A percentile compares a stretch with the other conserved stretches of the same genome.
phyloP scores from a whole-genome alignment of 2,113 vertebrate genomes.

The Beaufortia kweichowensis region DNA sequence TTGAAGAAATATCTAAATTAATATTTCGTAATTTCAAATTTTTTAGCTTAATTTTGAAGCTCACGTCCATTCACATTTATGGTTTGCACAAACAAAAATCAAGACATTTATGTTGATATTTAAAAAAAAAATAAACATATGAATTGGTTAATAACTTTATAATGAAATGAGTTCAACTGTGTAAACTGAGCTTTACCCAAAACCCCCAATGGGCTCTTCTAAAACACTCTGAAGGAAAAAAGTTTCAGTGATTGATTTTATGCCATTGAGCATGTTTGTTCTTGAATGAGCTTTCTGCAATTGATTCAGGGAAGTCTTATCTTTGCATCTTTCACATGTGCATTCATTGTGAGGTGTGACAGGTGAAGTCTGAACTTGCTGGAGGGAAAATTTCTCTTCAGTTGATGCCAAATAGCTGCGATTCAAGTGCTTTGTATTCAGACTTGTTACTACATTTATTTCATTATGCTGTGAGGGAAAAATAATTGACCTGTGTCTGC shows the following conservation, averaged over 20 bases:
- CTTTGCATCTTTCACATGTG: not conserved
- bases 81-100: not conserved
- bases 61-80: too few relatives aligned
- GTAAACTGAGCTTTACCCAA: not conserved
- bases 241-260: not conserved
- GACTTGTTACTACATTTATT: constrained; percentile 22
- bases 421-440: not conserved
- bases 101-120: not conserved
- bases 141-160: not conserved
- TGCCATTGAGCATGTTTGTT: not conserved
- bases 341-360: constrained; percentile 21
- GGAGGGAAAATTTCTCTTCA: not conserved
- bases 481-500: not conserved
- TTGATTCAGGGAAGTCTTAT: constrained; percentile 3
- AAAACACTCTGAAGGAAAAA: too few relatives aligned
- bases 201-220: too few relatives aligned
- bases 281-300: not conserved
- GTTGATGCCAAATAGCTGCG: not conserved
- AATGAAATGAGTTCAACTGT: not conserved
- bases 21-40: too few relatives aligned
- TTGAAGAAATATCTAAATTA: too few relatives aligned
- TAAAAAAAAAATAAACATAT: not conserved
- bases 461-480: not conserved
- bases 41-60: too few relatives aligned
- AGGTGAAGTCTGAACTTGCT: constrained; percentile 19